phyloP scores from a whole-genome alignment of 2,797 vertebrate genomes.

The Otus scops region DNA sequence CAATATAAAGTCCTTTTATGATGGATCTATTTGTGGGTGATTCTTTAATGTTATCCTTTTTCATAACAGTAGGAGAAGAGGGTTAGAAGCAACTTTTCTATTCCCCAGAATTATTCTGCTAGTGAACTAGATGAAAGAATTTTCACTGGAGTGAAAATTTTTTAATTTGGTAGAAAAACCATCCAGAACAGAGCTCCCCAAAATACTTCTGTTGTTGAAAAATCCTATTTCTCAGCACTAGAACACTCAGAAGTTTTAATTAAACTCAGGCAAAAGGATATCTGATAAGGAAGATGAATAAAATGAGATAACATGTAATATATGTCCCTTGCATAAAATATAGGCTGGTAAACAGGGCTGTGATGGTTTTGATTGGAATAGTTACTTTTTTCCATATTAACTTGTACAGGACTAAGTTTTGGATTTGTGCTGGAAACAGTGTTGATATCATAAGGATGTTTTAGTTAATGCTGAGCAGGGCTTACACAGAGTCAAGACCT shows the following conservation, averaged over 20 bases:
- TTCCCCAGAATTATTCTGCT: slow-evolving; percentile 76
- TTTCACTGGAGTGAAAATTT: slow-evolving; percentile 75
- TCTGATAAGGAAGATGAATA: neutral
- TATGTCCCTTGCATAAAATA: neutral
- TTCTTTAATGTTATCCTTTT: slow-evolving; percentile 78
- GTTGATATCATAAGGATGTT: too few relatives aligned
- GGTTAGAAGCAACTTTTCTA: slow-evolving; percentile 73
- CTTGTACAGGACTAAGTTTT: too few relatives aligned
- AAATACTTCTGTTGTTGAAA: neutral
- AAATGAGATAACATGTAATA: neutral
- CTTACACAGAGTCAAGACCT: too few relatives aligned
- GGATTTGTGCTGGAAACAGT: too few relatives aligned
- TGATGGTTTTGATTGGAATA: too few relatives aligned
- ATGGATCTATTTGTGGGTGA: slow-evolving; percentile 79
- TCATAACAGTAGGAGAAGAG: slow-evolving; percentile 75
- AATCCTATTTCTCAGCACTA: neutral
- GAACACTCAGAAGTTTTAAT: neutral
- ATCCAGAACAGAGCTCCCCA: neutral
- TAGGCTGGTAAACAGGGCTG: neutral
- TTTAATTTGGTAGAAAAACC: slow-evolving; percentile 80
- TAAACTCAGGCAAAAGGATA: neutral
- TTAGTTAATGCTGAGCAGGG: too few relatives aligned
- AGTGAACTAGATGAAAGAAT: slow-evolving; percentile 78
- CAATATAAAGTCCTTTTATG: slow-evolving; percentile 67
- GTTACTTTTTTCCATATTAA: too few relatives aligned